A percentile compares a stretch with the other conserved stretches of the same genome.
These are phyloP conservation scores for Candidula unifasciata DNA, from an alignment of 2,888 invertebrate genomes.

Conservation along the genomic window DNA sequence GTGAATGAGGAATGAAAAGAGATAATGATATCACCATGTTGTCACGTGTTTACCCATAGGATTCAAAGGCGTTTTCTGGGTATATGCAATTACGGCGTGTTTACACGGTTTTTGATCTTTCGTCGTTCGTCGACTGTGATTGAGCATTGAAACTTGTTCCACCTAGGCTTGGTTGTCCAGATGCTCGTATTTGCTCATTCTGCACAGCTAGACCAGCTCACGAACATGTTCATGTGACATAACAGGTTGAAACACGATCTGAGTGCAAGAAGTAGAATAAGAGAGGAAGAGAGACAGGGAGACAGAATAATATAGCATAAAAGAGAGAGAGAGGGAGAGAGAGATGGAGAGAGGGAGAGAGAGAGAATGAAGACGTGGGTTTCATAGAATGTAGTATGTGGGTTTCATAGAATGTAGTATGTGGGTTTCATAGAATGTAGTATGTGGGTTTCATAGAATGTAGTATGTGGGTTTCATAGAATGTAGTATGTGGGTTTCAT, in stretches of 20 bases:
- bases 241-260: neutral
- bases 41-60: neutral
- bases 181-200: constrained; percentile 10
- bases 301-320: neutral
- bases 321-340: neutral
- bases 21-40: constrained; percentile 29
- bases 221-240: neutral
- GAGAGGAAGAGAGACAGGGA: neutral
- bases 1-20: neutral
- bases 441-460: too few relatives aligned
- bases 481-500: too few relatives aligned
- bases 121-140: constrained; percentile 6
- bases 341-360: too few relatives aligned
- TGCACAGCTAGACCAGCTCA: neutral
- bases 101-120: constrained; percentile 4
- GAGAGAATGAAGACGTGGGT: too few relatives aligned
- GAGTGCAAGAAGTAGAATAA: neutral
- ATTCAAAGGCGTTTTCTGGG: neutral
- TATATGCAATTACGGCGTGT: constrained; percentile 18
- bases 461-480: too few relatives aligned
- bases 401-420: too few relatives aligned
- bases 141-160: constrained; percentile 11
- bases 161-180: constrained; percentile 8
- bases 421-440: too few relatives aligned
- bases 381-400: too few relatives aligned